Base-by-base conservation (phyloP, 2,113 vertebrate genomes). In the Sialia sialis region DNA sequence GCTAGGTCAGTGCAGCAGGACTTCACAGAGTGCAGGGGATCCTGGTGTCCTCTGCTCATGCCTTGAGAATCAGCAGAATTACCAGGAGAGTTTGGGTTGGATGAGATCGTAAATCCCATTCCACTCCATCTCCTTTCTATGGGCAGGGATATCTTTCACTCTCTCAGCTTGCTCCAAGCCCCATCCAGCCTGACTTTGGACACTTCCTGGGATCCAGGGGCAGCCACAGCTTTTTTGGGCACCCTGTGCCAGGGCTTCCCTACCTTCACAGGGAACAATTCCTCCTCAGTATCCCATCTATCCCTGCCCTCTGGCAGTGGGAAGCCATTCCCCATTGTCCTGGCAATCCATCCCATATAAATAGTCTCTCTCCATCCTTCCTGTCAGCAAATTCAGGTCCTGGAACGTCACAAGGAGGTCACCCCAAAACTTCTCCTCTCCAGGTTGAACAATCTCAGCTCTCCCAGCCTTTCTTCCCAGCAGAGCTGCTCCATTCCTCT, bases 321-420 rank as follows among this genome's bases (percentile, higher is more conserved):
- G 41, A 84, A 41, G 2, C 9, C 16, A 19, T 66, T 74, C 12
- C 4, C 13, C 0, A 0, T 20, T 20, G 10, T 38, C 22, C 13
- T 46, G 41, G 1, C 10, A 1, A 27, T 38, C 48, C 27, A 38
- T 4, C 17, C 22, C 6, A 32, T 44, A 4, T 0, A 6, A 18
- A 36, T 1, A 17, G 0, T 44, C 13, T 30, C 32, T 63, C 26
- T 54, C 11, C 27, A n/a, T 32, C 2, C 38, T 63, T 54, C 7
- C 0, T 38, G 58, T 5, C 49, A 6, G 13, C n/a, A 13, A 39
- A n/a, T 29, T 55, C 11, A 38, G 56, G 39, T 0, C 1, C 38
- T 62, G 26, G 4, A 54, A 44, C 21, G 21, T 11, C 38, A 52
- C 16, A 36, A 0, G 5, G 4, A 0, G 1, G 1, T 72, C 32